phyloP scores from a whole-genome alignment of 2,113 vertebrate species.

The Erinaceus europaeus region DNA sequence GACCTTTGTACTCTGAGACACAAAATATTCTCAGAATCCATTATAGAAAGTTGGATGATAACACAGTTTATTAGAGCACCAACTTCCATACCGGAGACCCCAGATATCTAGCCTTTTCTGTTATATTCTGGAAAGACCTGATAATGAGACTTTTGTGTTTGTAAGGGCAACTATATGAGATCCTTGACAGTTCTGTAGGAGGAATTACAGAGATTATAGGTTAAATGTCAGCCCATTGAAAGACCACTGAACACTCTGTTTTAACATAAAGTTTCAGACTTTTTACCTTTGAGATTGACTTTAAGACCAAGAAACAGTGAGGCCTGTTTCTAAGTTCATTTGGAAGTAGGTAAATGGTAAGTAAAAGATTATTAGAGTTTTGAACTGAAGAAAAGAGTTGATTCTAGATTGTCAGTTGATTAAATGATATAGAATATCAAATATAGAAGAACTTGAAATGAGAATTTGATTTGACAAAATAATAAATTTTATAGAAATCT shows the following conservation, averaged over 20 bases:
- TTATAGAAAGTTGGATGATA: too few relatives aligned
- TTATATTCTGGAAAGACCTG: not conserved
- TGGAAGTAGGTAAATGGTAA: constrained; percentile 5
- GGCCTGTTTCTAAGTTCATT: not conserved
- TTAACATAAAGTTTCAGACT: not conserved
- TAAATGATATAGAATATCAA: not conserved
- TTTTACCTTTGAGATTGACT: constrained; percentile 7
- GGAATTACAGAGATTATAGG: not conserved
- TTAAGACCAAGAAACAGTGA: not conserved
- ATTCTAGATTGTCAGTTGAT: not conserved
- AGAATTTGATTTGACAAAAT: too few relatives aligned
- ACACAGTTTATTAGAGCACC: too few relatives aligned
- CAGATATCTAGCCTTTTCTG: not conserved
- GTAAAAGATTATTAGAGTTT: not conserved
- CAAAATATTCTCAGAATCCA: too few relatives aligned
- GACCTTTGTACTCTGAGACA: not conserved
- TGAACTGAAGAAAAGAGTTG: constrained; percentile 16
- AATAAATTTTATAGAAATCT: too few relatives aligned
- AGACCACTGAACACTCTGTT: not conserved
- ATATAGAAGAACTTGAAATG: not conserved
- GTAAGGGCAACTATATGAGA: too few relatives aligned
- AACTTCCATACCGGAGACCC: too few relatives aligned
- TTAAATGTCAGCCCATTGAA: too few relatives aligned
- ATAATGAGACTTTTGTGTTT: not conserved
- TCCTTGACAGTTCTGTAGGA: too few relatives aligned